Evolutionary conservation across 2,888 invertebrate genomes (phyloP).

Genomic region (Erannis defoliaria): DNA sequence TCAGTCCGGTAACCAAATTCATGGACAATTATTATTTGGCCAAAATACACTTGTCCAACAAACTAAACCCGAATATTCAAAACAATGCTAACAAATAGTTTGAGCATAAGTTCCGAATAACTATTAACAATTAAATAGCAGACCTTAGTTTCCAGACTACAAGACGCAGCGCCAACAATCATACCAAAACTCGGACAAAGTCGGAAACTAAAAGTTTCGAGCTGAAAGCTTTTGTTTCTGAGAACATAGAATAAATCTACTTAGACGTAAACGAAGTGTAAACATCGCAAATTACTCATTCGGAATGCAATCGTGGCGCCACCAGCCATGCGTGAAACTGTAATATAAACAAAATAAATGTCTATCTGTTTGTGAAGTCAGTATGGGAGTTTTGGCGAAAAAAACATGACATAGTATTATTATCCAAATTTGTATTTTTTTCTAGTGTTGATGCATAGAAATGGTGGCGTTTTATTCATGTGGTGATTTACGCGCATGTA

Average conservation of each 20-base stretch:
- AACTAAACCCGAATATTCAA: not conserved
- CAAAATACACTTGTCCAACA: not conserved
- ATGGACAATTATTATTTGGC: not conserved
- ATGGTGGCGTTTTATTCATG: too few species aligned
- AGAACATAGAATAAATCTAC: constrained; percentile 28
- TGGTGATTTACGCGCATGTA: too few species aligned
- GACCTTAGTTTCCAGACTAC: not conserved
- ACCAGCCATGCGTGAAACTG: constrained; percentile 15
- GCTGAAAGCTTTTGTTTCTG: constrained; percentile 26
- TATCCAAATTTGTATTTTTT: too few species aligned
- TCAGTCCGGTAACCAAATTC: not conserved
- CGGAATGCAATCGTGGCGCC: constrained; percentile 28
- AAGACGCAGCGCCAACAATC: constrained; percentile 5
- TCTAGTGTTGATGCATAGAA: too few species aligned
- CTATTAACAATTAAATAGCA: constrained; percentile 4
- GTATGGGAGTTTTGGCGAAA: constrained; percentile 2
- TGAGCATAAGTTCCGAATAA: constrained; percentile 1
- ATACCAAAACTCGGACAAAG: not conserved
- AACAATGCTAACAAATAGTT: not conserved
- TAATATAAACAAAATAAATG: constrained; percentile 24
- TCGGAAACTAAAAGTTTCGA: constrained; percentile 6
- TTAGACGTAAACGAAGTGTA: constrained; percentile 28
- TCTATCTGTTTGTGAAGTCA: constrained; percentile 4
- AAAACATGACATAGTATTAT: not conserved
- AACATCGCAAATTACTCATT: constrained; percentile 31